phyloP scores from a whole-genome alignment of 2,797 vertebrate species.

The Thripadectes ignobilis region DNA sequence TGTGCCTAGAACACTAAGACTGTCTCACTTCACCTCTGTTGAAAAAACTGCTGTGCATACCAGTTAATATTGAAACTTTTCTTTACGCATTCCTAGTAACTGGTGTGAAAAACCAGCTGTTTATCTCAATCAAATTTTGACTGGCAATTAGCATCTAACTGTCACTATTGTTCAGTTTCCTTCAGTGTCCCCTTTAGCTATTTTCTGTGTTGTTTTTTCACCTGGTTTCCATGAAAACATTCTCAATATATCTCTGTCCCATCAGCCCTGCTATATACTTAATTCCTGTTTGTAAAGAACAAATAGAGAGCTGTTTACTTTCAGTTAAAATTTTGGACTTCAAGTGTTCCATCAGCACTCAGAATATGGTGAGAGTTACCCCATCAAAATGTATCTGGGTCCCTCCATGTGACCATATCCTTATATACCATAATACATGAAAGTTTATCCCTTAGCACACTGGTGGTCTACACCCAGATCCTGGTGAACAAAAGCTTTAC shows the following conservation, averaged over 20 bases:
- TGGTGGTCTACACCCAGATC: neutral
- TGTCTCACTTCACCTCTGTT: neutral
- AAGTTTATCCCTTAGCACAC: neutral
- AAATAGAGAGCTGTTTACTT: neutral
- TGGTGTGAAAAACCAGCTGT: slow-evolving; percentile 68
- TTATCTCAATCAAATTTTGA: slow-evolving; percentile 76
- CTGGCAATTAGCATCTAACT: slow-evolving; percentile 73
- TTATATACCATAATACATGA: neutral
- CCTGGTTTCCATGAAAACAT: slow-evolving; percentile 75
- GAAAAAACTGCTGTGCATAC: slow-evolving; percentile 18
- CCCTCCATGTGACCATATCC: neutral
- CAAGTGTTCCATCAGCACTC: neutral
- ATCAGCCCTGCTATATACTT: neutral
- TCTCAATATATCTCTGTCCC: slow-evolving; percentile 25
- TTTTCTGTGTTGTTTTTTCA: slow-evolving; percentile 59
- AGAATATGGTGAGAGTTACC: neutral
- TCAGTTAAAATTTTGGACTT: neutral
- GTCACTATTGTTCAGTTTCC: slow-evolving; percentile 63
- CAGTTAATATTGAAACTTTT: slow-evolving; percentile 47
- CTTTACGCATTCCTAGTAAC: slow-evolving; percentile 28
- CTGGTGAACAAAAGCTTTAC: neutral
- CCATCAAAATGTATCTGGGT: neutral
- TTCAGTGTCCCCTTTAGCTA: slow-evolving; percentile 48
- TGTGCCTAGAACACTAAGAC: neutral
- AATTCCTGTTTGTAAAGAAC: neutral